Evolutionary conservation across 2,888 invertebrate genomes (phyloP), one percentile per base, ranked within the genome.

Genomic region (Amphipyra berbera): DNA sequence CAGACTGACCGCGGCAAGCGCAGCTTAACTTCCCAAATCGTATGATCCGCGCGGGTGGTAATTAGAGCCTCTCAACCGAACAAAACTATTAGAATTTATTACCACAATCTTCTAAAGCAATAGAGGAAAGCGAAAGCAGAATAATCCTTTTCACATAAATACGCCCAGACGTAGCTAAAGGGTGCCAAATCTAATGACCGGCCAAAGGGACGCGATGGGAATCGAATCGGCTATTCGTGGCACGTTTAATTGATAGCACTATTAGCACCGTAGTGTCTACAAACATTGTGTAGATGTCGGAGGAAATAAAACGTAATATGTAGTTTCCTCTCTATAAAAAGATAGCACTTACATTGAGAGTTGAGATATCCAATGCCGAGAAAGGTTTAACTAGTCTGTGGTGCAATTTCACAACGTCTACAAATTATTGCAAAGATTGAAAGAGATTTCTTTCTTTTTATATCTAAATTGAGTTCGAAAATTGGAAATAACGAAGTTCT

Each of bases 211-310:
- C 77, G 81, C 81, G 82, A 90, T 86, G 81, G 84, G 82, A 87
- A 85, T 84, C 87, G 86, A 81, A 91, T 90, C 87, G 88, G 81
- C 82, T 79, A 90, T 90, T 87, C 88, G 82, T 73, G 86, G 73
- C 88, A 85, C 86, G 85, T 86, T 88, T 90, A 92, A 92, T 91
- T 91, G 90, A 92, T 93, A 86, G 89, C 79, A 71, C 90, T 88
- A 92, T 92, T 93, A 91, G 82, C 79, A 74, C 64, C 60, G 60
- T 14, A 40, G 68, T 78, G 69, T 58, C 79, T 61, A 64, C 54
- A 49, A n/a, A 52, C 27, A 33, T 40, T 46, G 49, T 54, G 42
- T 64, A 35, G 37, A 48, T 14, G 54, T 46, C 35, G 42, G 60
- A 52, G 38, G 41, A 69, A 63, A 59, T 61, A 61, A 68, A 69